Base-by-base conservation (phyloP, 2,113 vertebrate genomes). In the Lasiurus borealis region DNA sequence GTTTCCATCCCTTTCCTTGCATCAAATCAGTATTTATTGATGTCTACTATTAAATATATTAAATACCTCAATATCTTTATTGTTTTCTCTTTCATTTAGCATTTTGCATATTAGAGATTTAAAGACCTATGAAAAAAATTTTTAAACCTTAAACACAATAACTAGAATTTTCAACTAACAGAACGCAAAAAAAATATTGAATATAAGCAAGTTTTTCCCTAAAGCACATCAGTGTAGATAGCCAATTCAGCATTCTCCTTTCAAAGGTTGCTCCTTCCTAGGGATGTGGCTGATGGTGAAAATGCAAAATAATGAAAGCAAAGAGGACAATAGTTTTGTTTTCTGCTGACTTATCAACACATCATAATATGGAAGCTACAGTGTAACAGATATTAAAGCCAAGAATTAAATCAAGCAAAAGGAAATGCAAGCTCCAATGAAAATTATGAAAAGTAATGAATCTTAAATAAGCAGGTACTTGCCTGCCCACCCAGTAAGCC, bases 401-500 rank as follows among this genome's bases (percentile, higher is more conserved):
- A 94, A 94, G 48, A 91, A 77, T 62, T 64, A 48, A 94, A 94
- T 78, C 75, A 75, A 71, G 40, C 34, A 88, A 88, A 93, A 90
- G 44, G 71, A 95, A 95, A 94, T 6, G 27, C 40, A 59, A 95
- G 40, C 52, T 95, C 66, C 34, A 50, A 72, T 48, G 31, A 62
- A 80, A 54, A 84, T 86, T 78, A 94, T 54, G 48, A 94, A 92
- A 95, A 95, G 34, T 64, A 91, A 75, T 25, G 54, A 77, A 27
- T 91, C 84, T 94, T 89, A 85, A 91, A 68, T 89, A 96, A 94
- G 46, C 25, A 92, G 68, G 40, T 77, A 88, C 31, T 69, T 94
- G 75, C 57, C 59, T 88, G 46, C 69, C 57, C 23, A 52, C 57
- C 44, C 44, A 86, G 75, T 78, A 94, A 88, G 44, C 52, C n/a